These are phyloP conservation scores for Rhipidura dahli DNA, from an alignment of 2,113 vertebrate species.

Conservation along the genomic window DNA sequence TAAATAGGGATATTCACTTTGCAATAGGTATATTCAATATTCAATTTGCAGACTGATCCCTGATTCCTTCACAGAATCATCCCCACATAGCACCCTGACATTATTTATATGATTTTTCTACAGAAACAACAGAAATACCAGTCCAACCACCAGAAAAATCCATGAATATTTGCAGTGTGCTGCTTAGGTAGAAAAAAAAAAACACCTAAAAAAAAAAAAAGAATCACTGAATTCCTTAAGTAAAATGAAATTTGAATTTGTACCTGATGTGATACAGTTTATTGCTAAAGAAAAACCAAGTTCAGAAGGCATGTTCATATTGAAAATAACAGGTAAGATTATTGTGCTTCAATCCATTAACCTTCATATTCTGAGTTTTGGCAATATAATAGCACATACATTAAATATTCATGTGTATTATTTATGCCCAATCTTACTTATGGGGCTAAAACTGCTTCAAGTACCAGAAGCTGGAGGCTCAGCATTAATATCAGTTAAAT, in stretches of 20 bases:
- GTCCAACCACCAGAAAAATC: fast-evolving
- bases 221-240: background rate
- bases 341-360: background rate
- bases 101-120: background rate
- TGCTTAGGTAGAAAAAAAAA: background rate
- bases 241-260: background rate
- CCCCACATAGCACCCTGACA: background rate
- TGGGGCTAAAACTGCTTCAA: background rate
- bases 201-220: no score
- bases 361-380: background rate
- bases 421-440: background rate
- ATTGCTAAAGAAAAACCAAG: background rate
- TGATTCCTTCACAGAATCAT: background rate
- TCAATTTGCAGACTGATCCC: background rate
- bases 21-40: no score
- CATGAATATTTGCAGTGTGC: background rate
- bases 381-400: background rate
- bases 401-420: background rate
- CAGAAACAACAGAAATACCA: background rate
- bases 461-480: background rate
- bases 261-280: background rate
- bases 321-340: background rate
- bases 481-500: background rate
- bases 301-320: fast-evolving
- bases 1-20: background rate